Evolutionary conservation across 2,888 invertebrate genomes (phyloP).

Genomic region (Tenthredo notha): DNA sequence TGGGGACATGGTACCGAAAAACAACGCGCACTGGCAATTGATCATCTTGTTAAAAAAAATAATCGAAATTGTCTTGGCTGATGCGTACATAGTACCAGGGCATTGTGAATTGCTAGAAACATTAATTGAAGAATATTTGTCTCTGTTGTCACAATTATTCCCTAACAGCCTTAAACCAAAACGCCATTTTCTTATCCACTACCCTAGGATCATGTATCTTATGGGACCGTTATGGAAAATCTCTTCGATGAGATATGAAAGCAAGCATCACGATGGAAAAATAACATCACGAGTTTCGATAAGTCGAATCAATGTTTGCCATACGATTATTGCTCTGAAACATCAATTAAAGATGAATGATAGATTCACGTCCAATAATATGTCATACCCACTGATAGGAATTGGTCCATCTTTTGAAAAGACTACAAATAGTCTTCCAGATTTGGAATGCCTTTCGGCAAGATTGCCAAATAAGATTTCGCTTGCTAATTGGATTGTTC

Average conservation of each 20-base stretch:
- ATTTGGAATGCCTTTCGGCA: no score
- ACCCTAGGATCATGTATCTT: neutral
- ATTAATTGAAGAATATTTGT: slow-evolving; percentile 13
- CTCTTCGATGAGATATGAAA: neutral
- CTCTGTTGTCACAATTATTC: neutral
- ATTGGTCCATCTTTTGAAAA: no score
- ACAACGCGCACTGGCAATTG: no score
- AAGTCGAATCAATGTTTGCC: neutral
- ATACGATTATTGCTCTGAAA: slow-evolving; percentile 5
- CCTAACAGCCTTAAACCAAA: neutral
- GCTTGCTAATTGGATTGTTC: slow-evolving; percentile 15
- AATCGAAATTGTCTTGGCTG: no score
- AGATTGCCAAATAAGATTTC: neutral
- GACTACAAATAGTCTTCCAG: no score
- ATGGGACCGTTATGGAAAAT: slow-evolving; percentile 8
- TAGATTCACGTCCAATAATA: neutral
- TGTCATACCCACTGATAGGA: no score
- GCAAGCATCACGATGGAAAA: neutral
- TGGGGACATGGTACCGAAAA: no score
- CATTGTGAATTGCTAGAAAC: neutral
- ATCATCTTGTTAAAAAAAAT: no score
- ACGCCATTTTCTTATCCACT: no score
- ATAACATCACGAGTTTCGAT: neutral
- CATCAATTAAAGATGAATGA: slow-evolving; percentile 2
- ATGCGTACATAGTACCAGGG: slow-evolving; percentile 17